Base-by-base conservation (phyloP, 2,797 vertebrate genomes). In the Chrosomus eos region DNA sequence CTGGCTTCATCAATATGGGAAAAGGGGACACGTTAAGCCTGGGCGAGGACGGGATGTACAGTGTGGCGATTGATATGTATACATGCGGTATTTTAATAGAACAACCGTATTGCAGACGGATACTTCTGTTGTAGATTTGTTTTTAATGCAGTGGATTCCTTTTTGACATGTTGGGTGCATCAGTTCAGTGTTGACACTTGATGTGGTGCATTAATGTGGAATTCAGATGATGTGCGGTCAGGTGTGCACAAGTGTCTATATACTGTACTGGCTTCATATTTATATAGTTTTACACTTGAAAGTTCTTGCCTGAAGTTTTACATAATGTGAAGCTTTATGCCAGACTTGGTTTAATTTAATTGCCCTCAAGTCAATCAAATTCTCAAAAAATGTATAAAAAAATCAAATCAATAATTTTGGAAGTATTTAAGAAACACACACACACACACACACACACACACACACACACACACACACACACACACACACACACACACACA, bases 1-100 rank as follows among this genome's bases (percentile, higher is more conserved):
- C 33, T 79, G 83, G 66, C 16, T 62, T 55, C 10, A 60, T 71
- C 21, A 70, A n/a, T 84, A 60, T 70, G 28, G 26, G 21, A 58
- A 28, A 81, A 4, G 0, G 2, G n/a, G 79, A 48, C 3, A 45
- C 16, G 48, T 67, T 48, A 80, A 66, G 28, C 21, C 60, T n/a
- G 26, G 60, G 19, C 1, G 43, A 51, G 31, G 62, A 43, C 6
- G 16, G 43, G 26, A 80, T 80, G 7, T 66, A 67, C 26, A 13
- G 40, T 33, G 14, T 21, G 51, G 4, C 6, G 80, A 81, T 11
- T 28, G 80, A 81, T 71, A 26, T 21, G 67, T 33, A 36, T 64
- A 45, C n/a, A 23, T 19, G 36, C 16, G 23, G 8, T 62, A 28
- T 62, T 58, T 62, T 60, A 43, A 77, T 60, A 60, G 58, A 77